phyloP scores from a whole-genome alignment of 2,113 vertebrate genomes.

The Poecile atricapillus region DNA sequence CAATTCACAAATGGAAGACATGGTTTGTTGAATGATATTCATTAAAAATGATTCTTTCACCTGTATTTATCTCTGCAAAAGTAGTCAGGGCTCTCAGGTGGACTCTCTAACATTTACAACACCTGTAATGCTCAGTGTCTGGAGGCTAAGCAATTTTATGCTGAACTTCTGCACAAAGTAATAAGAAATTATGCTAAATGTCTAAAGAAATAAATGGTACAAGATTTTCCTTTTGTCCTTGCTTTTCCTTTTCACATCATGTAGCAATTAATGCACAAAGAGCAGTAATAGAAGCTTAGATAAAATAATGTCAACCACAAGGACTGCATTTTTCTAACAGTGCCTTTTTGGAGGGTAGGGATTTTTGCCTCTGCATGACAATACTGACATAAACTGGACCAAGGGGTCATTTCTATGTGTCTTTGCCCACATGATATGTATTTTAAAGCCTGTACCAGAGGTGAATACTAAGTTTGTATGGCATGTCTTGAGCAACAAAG shows the following conservation, averaged over 20 bases:
- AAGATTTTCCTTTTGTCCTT: neutral
- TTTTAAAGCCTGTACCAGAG: neutral
- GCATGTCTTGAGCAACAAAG: neutral
- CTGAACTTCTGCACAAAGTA: neutral
- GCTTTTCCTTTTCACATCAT: neutral
- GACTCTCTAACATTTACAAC: neutral
- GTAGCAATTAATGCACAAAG: neutral
- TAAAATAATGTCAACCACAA: neutral
- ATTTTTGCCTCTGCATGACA: neutral
- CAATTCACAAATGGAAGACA: slow-evolving; percentile 34
- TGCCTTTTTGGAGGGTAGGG: neutral
- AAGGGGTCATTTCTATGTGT: neutral
- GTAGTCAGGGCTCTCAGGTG: neutral
- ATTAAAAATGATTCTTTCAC: neutral
- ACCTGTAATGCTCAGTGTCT: neutral
- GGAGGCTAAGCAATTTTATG: neutral
- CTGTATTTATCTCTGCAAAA: slow-evolving; percentile 21
- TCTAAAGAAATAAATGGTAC: neutral
- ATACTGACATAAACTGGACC: neutral
- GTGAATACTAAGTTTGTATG: neutral
- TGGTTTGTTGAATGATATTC: neutral
- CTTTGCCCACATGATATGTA: neutral
- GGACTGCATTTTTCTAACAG: neutral
- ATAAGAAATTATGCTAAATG: neutral
- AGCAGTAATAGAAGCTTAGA: neutral